A percentile compares a stretch with the other conserved stretches of the same genome.
Conservation (phyloP, 2,888 invertebrate species). For the Oxytorus armatus region DNA sequence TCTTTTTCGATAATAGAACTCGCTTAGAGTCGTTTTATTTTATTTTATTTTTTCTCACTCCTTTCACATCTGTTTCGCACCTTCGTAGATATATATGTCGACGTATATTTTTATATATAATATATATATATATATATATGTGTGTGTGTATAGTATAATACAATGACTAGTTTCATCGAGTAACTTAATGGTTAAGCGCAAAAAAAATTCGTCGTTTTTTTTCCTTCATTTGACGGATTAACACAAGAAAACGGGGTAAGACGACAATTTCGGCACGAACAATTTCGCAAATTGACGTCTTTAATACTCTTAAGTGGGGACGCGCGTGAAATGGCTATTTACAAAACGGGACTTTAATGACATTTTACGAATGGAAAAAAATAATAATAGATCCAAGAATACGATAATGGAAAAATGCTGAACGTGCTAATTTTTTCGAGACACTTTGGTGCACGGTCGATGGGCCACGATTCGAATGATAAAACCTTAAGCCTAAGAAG, state of each 20-base stretch:
- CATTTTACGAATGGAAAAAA: slow-evolving; percentile 52
- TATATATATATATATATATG: slow-evolving; percentile 70
- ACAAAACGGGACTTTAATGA: slow-evolving; percentile 47
- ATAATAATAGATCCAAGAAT: slow-evolving; percentile 51
- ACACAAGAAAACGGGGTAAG: slow-evolving; percentile 39
- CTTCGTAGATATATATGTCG: slow-evolving; percentile 69
- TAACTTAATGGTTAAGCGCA: slow-evolving; percentile 68
- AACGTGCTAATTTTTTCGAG: slow-evolving; percentile 66
- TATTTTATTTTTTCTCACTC: slow-evolving; percentile 56
- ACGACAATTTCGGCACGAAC: slow-evolving; percentile 23
- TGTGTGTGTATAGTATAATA: slow-evolving; percentile 69
- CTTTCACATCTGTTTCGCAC: slow-evolving; percentile 70
- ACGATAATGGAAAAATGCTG: slow-evolving; percentile 16
- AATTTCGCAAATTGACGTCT: slow-evolving; percentile 32
- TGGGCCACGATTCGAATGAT: slow-evolving; percentile 50
- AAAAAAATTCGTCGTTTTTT: slow-evolving; percentile 39
- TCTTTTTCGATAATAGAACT: slow-evolving; percentile 58
- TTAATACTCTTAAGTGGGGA: slow-evolving; percentile 55
- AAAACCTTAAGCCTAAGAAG: slow-evolving; percentile 60
- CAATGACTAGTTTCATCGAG: slow-evolving; percentile 77
- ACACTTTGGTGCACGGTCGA: slow-evolving; percentile 78
- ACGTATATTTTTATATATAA: slow-evolving; percentile 68
- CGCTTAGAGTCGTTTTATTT: slow-evolving; percentile 68
- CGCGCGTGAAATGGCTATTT: slow-evolving; percentile 39
- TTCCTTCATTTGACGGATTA: slow-evolving; percentile 40